A percentile compares a stretch with the other conserved stretches of the same genome.
Conservation (phyloP, 2,797 vertebrate species). For the Helostoma temminkii region DNA sequence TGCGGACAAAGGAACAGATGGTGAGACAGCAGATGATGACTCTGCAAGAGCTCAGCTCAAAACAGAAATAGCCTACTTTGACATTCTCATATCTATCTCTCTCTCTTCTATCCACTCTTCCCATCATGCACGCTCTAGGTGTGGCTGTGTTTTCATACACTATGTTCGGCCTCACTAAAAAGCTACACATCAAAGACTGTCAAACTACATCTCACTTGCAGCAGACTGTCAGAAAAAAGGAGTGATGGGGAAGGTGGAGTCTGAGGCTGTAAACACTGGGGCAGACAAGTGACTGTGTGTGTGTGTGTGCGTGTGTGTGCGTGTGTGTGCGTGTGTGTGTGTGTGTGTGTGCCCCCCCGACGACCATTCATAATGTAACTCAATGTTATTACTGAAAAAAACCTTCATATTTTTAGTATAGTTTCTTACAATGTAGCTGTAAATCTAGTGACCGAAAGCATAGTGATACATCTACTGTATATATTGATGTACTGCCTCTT, state of each 20-base stretch:
- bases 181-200: conserved; percentile 43
- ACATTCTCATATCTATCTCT: conserved; percentile 43
- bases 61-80: conserved; percentile 55
- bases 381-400: too few relatives aligned
- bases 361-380: too few relatives aligned
- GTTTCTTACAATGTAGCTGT: too few relatives aligned
- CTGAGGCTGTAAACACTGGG: neutral
- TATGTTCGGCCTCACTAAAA: conserved; percentile 29
- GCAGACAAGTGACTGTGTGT: too few relatives aligned
- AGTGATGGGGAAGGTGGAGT: neutral
- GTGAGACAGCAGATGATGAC: conserved; percentile 70
- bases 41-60: conserved; percentile 60
- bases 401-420: too few relatives aligned
- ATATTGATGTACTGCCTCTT: too few relatives aligned
- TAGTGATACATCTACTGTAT: too few relatives aligned
- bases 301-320: too few relatives aligned
- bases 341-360: too few relatives aligned
- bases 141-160: conserved; percentile 19
- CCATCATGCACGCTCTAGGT: neutral
- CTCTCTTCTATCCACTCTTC: conserved; percentile 28
- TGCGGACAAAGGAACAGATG: conserved; percentile 68
- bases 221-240: conserved; percentile 30
- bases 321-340: too few relatives aligned
- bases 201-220: conserved; percentile 48
- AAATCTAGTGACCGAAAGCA: too few relatives aligned